These are phyloP conservation scores for Lontra canadensis DNA, from an alignment of 2,113 vertebrate species.

Conservation along the genomic window DNA sequence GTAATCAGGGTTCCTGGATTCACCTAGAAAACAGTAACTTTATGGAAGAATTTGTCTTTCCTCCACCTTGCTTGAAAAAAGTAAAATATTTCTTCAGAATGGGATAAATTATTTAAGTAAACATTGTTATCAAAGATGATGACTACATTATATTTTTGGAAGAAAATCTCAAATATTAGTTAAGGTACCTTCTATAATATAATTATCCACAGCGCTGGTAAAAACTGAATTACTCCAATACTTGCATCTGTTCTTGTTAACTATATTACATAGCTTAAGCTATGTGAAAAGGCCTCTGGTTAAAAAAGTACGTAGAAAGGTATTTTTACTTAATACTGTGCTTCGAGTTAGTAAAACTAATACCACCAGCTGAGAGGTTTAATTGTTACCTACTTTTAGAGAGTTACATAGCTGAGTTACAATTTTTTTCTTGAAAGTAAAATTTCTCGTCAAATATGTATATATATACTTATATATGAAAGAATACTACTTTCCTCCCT, in stretches of 20 bases:
- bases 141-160: not conserved
- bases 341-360: constrained; percentile 3
- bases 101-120: constrained; percentile 23
- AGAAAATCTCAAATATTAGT: constrained; percentile 20
- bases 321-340: not conserved
- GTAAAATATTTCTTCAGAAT: constrained; percentile 2
- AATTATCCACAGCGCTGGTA: not conserved
- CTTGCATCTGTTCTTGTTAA: not conserved
- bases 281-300: not conserved
- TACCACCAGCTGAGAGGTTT: not conserved
- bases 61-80: not conserved
- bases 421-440: constrained; percentile 38
- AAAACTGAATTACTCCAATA: not conserved
- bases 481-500: not conserved
- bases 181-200: not conserved
- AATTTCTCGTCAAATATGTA: not conserved
- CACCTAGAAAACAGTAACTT: not conserved
- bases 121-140: not conserved
- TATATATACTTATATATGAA: not conserved
- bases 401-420: not conserved
- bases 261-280: not conserved
- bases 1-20: not conserved
- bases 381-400: constrained; percentile 20
- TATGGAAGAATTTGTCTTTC: not conserved
- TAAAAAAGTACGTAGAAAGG: not conserved